A percentile compares a stretch with the other conserved stretches of the same genome.
These are phyloP conservation scores for Eidolon helvum DNA, from an alignment of 2,113 vertebrate genomes.

Conservation along the genomic window DNA sequence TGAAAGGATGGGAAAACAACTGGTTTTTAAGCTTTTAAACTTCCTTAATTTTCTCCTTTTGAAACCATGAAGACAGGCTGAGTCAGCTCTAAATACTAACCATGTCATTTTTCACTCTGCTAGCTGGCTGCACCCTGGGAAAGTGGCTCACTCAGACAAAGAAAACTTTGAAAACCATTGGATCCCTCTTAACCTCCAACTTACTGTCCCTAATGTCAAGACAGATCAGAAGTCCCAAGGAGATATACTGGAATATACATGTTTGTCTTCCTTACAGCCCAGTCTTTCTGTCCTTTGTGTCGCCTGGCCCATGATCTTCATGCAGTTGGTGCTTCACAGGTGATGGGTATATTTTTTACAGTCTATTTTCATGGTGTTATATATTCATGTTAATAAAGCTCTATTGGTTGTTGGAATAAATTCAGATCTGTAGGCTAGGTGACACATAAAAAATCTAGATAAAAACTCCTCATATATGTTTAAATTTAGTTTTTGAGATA, in stretches of 20 bases:
- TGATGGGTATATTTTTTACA: background rate
- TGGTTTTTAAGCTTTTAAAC: background rate
- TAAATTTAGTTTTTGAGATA: background rate
- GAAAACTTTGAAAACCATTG: background rate
- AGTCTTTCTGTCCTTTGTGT: background rate
- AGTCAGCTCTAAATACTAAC: background rate
- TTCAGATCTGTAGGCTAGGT: background rate
- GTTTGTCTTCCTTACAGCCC: background rate
- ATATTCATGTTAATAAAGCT: background rate
- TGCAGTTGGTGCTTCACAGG: background rate
- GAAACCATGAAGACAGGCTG: background rate
- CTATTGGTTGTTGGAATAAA: background rate
- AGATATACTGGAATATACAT: background rate
- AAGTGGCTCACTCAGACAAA: background rate
- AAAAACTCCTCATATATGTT: background rate
- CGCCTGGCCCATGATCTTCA: background rate
- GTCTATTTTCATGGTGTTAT: background rate
- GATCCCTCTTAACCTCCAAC: background rate
- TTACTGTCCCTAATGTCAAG: background rate
- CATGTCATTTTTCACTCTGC: background rate
- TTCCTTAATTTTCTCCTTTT: background rate
- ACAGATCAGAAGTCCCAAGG: background rate
- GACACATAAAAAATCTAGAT: background rate
- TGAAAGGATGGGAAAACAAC: background rate
- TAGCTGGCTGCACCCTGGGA: background rate